Conservation (phyloP, 1,140 invertebrate species). For the Plodia interpunctella region DNA sequence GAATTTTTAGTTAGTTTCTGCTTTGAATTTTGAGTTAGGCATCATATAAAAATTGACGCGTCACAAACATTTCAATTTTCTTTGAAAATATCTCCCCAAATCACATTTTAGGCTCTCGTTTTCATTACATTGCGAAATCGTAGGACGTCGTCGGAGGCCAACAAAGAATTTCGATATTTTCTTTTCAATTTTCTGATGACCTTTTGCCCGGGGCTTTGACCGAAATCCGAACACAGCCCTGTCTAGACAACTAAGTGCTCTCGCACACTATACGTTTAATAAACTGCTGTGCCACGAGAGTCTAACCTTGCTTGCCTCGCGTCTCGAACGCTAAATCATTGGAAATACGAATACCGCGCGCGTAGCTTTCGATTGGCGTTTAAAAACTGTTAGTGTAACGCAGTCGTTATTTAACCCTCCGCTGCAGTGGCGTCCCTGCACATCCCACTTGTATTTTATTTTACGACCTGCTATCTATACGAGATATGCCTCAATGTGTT, state of each 20-base stretch:
- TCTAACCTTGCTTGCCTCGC: background rate
- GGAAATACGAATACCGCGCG: background rate
- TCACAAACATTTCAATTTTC: conserved; percentile 18
- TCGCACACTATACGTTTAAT: conserved; percentile 32
- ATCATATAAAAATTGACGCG: conserved; percentile 10
- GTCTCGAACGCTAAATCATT: background rate
- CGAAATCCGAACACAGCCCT: conserved; percentile 48
- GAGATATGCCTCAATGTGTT: conserved; percentile 49
- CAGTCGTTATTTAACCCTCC: conserved; percentile 26
- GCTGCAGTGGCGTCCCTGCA: conserved; percentile 24
- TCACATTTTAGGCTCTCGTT: conserved; percentile 17
- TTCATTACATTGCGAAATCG: conserved; percentile 18
- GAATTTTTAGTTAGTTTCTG: too few species aligned
- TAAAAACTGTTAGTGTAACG: conserved; percentile 11
- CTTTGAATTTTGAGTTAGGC: too few species aligned
- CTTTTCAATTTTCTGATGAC: conserved; percentile 55
- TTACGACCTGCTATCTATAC: conserved; percentile 49
- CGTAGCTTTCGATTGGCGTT: background rate
- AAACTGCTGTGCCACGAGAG: conserved; percentile 18
- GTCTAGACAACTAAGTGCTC: conserved; percentile 53
- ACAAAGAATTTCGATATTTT: conserved; percentile 24
- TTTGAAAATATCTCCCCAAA: conserved; percentile 13
- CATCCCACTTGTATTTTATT: conserved; percentile 43
- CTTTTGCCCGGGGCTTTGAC: conserved; percentile 66
- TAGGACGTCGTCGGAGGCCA: conserved; percentile 10